phyloP scores from a whole-genome alignment of 2,113 vertebrate species.

The Calyptommatus sinebrachiatus region DNA sequence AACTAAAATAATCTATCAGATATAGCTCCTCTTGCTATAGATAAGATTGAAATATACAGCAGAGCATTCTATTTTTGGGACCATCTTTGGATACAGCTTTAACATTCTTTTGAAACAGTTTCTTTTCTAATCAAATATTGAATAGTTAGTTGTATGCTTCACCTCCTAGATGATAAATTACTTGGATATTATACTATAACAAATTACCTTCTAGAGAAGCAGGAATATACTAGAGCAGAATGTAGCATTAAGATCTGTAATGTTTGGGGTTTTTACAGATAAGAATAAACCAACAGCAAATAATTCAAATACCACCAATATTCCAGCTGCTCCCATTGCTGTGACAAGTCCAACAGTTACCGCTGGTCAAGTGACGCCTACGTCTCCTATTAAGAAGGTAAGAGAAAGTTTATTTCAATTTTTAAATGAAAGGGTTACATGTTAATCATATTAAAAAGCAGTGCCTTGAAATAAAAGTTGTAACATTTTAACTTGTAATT shows the following conservation, averaged over 20 bases:
- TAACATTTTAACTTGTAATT: not conserved
- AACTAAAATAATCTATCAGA: too few relatives aligned
- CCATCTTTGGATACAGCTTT: too few relatives aligned
- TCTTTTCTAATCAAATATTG: too few relatives aligned
- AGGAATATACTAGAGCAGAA: not conserved
- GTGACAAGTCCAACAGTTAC: conserved; percentile 79
- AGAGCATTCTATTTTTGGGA: too few relatives aligned
- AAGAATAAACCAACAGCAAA: conserved; percentile 88
- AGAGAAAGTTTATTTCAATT: conserved; percentile 30
- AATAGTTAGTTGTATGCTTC: not conserved
- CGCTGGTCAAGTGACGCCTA: conserved; percentile 84
- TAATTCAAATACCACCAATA: conserved; percentile 73
- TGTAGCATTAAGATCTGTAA: not conserved
- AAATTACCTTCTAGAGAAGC: not conserved
- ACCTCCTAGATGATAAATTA: not conserved
- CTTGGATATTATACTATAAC: not conserved
- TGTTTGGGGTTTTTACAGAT: conserved; percentile 71
- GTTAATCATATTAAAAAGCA: not conserved
- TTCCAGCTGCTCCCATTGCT: conserved; percentile 71
- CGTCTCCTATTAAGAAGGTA: conserved; percentile 97
- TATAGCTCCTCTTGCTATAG: too few relatives aligned
- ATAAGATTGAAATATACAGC: too few relatives aligned
- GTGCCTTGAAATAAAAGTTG: not conserved
- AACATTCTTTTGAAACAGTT: too few relatives aligned
- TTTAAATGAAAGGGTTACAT: conserved; percentile 1